phyloP scores from a whole-genome alignment of 2,888 invertebrate genomes.

The Hartigia nigra region DNA sequence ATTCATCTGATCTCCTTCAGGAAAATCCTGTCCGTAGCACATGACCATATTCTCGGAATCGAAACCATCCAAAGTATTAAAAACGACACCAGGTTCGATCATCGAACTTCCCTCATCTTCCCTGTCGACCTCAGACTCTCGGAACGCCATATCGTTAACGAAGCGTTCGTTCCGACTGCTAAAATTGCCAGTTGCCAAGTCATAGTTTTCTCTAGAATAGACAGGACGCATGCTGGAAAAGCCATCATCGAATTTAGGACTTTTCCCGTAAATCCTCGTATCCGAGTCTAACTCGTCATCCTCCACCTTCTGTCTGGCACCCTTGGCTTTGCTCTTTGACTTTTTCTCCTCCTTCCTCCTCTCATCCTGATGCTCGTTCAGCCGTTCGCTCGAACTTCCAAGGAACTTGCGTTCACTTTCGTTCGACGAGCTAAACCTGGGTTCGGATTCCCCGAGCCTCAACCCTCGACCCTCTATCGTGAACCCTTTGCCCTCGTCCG shows the following conservation, averaged over 20 bases:
- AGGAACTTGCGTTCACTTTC: constrained; percentile 55
- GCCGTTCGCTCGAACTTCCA: constrained; percentile 49
- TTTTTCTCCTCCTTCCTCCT: constrained; percentile 38
- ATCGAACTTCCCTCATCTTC: constrained; percentile 24
- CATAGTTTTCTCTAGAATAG: constrained; percentile 13
- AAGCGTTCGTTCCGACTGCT: constrained; percentile 28
- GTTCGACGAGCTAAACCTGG: constrained; percentile 52
- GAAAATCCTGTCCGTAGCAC: constrained; percentile 19
- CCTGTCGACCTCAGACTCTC: constrained; percentile 22
- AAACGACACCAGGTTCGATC: constrained; percentile 51
- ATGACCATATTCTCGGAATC: constrained; percentile 40
- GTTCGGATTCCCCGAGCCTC: constrained; percentile 36
- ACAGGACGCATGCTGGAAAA: constrained; percentile 24
- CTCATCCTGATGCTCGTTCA: constrained; percentile 39
- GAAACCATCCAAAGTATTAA: constrained; percentile 61
- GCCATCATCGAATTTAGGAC: constrained; percentile 62
- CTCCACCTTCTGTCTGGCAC: constrained; percentile 53
- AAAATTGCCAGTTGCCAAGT: constrained; percentile 30
- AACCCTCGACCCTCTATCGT: constrained; percentile 42
- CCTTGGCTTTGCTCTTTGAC: constrained; percentile 47
- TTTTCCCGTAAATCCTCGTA: constrained; percentile 60
- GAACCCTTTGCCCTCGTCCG: constrained; percentile 51
- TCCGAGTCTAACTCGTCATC: constrained; percentile 58
- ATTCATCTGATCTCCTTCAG: constrained; percentile 31
- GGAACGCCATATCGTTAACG: constrained; percentile 21